A percentile compares a stretch with the other conserved stretches of the same genome.
Conservation (phyloP, 2,113 vertebrate genomes). For the Pipa parva region DNA sequence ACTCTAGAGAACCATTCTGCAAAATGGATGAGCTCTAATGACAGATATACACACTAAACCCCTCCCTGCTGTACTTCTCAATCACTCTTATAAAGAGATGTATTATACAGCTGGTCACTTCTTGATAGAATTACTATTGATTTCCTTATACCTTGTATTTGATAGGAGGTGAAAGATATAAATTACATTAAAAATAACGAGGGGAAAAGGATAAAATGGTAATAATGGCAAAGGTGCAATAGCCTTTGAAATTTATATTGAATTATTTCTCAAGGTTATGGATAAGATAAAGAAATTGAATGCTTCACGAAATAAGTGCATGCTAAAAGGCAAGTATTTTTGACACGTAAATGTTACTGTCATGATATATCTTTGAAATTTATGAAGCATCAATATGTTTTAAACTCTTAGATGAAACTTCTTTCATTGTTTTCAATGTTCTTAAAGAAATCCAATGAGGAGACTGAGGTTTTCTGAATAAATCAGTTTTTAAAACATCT, state of each 20-base stretch:
- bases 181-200: conserved; percentile 4
- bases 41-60: not conserved
- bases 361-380: no score
- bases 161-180: conserved; percentile 28
- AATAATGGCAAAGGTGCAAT: conserved; percentile 15
- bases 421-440: no score
- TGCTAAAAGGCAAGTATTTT: no score
- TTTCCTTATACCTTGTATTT: conserved; percentile 8
- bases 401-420: no score
- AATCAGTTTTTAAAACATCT: no score
- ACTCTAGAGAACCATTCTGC: conserved; percentile 3
- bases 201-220: not conserved
- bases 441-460: no score
- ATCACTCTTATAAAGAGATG: conserved; percentile 6
- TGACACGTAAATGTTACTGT: no score
- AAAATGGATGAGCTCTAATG: conserved; percentile 15
- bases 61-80: conserved; percentile 3
- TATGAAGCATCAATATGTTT: no score
- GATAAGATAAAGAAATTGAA: conserved; percentile 12
- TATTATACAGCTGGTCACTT: not conserved
- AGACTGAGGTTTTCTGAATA: no score
- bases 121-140: conserved; percentile 29
- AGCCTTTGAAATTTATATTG: conserved; percentile 15
- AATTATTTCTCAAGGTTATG: conserved; percentile 33
- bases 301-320: not conserved